Percentiles rank a stretch among this genome's conserved stretches.
Conservation (phyloP, 2,797 vertebrate species). For the Acrocephalus scirpaceus region DNA sequence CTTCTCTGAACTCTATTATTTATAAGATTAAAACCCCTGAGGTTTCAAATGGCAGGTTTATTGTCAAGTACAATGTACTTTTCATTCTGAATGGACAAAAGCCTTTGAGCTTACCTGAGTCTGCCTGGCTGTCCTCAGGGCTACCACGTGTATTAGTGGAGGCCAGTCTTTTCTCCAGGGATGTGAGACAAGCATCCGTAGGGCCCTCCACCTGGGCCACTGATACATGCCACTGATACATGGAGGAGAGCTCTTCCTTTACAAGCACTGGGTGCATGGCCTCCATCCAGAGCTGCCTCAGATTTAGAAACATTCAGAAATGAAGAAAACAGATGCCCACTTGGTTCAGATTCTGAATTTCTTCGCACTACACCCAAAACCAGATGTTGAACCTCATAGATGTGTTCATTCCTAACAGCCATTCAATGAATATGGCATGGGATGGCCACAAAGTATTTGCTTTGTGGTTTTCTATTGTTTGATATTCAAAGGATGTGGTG, state of each 20-base stretch:
- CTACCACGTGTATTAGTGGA: background rate
- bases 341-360: background rate
- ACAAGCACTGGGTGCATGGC: background rate
- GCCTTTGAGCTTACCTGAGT: conserved; percentile 50
- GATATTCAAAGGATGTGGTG: background rate
- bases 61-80: conserved; percentile 69
- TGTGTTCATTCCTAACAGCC: background rate
- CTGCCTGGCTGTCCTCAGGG: conserved; percentile 21
- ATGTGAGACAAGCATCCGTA: conserved; percentile 19
- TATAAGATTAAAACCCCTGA: conserved; percentile 67
- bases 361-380: background rate
- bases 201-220: background rate
- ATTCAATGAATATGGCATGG: background rate
- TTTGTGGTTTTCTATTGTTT: background rate
- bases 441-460: background rate
- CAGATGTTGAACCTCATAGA: background rate
- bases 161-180: conserved; percentile 1
- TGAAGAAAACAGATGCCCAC: background rate
- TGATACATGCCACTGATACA: background rate
- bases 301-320: background rate
- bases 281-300: background rate
- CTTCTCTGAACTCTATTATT: conserved; percentile 65
- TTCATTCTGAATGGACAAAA: conserved; percentile 63
- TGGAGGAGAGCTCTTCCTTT: background rate
- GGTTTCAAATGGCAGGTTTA: conserved; percentile 73